Percentiles rank a stretch among this genome's conserved stretches.
These are phyloP conservation scores for Pteronotus mesoamericanus DNA, from an alignment of 2,797 vertebrate species.

Conservation along the genomic window DNA sequence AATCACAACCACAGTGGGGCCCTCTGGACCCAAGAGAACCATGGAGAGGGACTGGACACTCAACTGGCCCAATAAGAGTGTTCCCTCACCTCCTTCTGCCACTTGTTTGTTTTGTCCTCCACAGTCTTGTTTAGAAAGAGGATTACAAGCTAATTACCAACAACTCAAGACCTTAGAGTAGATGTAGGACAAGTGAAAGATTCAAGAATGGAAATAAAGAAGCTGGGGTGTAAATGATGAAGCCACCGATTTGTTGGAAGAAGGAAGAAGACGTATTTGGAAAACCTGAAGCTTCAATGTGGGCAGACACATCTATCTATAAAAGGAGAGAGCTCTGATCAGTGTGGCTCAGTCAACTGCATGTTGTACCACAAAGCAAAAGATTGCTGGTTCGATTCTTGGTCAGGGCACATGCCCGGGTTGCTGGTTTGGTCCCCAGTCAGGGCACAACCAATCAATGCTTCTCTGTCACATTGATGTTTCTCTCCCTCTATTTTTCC, in stretches of 20 bases:
- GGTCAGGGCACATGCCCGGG: not conserved
- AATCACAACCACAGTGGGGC: not conserved
- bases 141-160: slow-evolving; percentile 70
- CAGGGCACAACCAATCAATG: not conserved
- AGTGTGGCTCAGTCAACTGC: not conserved
- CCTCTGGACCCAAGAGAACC: not conserved
- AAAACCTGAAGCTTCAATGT: slow-evolving; percentile 90
- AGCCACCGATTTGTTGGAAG: slow-evolving; percentile 88
- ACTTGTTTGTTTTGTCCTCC: slow-evolving; percentile 55
- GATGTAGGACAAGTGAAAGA: slow-evolving; percentile 90
- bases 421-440: not conserved
- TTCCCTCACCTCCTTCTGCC: slow-evolving; percentile 48
- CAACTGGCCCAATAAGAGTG: not conserved
- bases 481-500: not conserved
- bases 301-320: slow-evolving; percentile 91
- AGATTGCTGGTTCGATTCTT: not conserved
- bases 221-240: slow-evolving; percentile 90
- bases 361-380: not conserved
- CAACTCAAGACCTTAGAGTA: slow-evolving; percentile 88
- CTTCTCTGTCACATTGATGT: not conserved
- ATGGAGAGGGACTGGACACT: not conserved
- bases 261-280: slow-evolving; percentile 88
- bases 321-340: slow-evolving; percentile 84
- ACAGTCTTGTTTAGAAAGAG: slow-evolving; percentile 28
- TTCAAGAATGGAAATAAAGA: slow-evolving; percentile 88